Evolutionary conservation across 1,140 invertebrate species (phyloP), one percentile per base, ranked within the genome.

Genomic region (Panonychus citri): DNA sequence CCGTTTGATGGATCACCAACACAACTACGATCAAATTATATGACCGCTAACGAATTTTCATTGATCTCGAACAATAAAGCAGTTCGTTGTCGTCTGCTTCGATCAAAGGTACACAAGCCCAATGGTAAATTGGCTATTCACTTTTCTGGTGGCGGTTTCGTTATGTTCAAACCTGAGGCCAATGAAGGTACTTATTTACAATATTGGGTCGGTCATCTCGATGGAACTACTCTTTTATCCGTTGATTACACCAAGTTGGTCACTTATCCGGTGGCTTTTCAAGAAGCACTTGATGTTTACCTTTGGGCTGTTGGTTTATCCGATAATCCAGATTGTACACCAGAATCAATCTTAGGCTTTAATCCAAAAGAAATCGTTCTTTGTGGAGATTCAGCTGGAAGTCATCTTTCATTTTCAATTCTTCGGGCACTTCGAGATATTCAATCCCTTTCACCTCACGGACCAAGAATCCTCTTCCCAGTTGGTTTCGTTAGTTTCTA

Each of bases 211-310:
- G 15, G 21, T 30, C 46, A 53, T 26, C n/a, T 52, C 17, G 21
- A 24, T 8, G 50, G 50, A 17, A 39, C 50, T n/a, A 90, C 94
- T 1, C 85, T 99, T 62, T 67, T 98, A 3, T 93, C 86, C 5
- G 76, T 99, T 54, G 93, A 99, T 69, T 99, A 99, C 66, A 91
- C 87, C 59, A 52, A 52, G 19, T 17, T 90, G 66, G 66, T 69
- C 50, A 73, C 74, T 1, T 80, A 74, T 64, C 77, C 77, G 2
- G 75, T 89, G 46, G 88, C 90, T 1, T 66, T 93, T 3, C 87
- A 98, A 67, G 93, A 99, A 73, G 80, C 89, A 0, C 79, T 89
- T 59, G 95, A 90, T 65, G 83, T 83, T 1, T 98, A 97, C 66
- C 84, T 83, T 55, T 98, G 93, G 93, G 55, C 74, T 3, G 67